phyloP scores from a whole-genome alignment of 1,140 invertebrate species.

The Pristionchus pacificus region DNA sequence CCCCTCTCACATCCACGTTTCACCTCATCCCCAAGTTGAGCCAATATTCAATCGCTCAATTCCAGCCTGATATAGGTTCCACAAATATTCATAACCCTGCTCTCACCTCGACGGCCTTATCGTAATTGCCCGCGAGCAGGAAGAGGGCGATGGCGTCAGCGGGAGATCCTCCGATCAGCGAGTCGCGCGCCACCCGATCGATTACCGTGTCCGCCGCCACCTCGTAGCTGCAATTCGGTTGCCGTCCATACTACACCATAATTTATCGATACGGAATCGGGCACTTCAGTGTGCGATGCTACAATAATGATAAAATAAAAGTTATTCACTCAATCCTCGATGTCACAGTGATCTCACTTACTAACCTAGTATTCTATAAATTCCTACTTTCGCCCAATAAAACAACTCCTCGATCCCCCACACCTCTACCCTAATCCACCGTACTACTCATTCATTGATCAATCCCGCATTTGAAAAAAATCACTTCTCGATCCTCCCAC shows the following conservation, averaged over 20 bases:
- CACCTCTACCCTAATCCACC: background rate
- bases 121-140: background rate
- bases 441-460: conserved; percentile 9
- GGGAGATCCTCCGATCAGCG: background rate
- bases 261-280: too few relatives aligned
- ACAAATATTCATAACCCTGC: too few relatives aligned
- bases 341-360: too few relatives aligned
- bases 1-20: too few relatives aligned
- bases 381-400: conserved; percentile 4
- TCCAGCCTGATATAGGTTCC: too few relatives aligned
- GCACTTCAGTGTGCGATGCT: too few relatives aligned
- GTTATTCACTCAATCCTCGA: too few relatives aligned
- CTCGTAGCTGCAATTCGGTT: too few relatives aligned
- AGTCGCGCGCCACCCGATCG: background rate
- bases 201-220: background rate
- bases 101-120: background rate
- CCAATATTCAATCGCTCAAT: too few relatives aligned
- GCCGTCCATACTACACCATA: too few relatives aligned
- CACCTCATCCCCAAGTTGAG: too few relatives aligned
- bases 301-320: background rate
- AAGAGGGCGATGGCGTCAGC: background rate
- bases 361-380: background rate
- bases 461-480: conserved; percentile 5
- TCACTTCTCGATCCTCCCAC: background rate
- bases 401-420: background rate